These are phyloP conservation scores for Heliocidaris tuberculata DNA, from an alignment of 35 echinoderm and acorn worm species.

Conservation along the genomic window DNA sequence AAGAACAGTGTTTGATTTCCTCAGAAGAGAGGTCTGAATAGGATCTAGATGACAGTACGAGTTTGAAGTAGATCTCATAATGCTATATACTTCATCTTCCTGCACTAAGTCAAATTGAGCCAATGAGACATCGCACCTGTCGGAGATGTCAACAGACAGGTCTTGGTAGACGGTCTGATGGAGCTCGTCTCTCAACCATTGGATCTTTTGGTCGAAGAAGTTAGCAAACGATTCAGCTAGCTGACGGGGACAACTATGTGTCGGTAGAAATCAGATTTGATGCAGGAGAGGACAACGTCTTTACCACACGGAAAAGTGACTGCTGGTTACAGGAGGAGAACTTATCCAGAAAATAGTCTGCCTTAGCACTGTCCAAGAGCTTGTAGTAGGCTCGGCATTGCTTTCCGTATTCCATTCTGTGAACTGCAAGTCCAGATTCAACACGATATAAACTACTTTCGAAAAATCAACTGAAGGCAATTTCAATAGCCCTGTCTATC, in stretches of 20 bases:
- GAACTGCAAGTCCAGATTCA: background rate
- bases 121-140: too few species aligned
- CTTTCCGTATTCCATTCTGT: background rate
- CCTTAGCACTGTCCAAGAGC: background rate
- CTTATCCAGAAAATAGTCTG: background rate
- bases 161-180: background rate
- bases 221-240: background rate
- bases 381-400: background rate
- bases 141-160: background rate
- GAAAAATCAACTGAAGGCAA: too few species aligned
- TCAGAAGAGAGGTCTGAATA: too few species aligned
- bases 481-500: too few species aligned
- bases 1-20: too few species aligned
- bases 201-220: background rate
- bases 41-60: too few species aligned
- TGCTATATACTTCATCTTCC: too few species aligned
- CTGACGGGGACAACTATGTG: background rate
- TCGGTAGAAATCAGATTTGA: background rate
- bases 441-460: too few species aligned
- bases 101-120: too few species aligned
- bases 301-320: background rate
- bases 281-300: background rate
- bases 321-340: background rate
- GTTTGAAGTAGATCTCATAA: too few species aligned
- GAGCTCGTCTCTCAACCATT: background rate